Conservation (phyloP, 2,113 vertebrate species). For the Psittacula cyanocephala region DNA sequence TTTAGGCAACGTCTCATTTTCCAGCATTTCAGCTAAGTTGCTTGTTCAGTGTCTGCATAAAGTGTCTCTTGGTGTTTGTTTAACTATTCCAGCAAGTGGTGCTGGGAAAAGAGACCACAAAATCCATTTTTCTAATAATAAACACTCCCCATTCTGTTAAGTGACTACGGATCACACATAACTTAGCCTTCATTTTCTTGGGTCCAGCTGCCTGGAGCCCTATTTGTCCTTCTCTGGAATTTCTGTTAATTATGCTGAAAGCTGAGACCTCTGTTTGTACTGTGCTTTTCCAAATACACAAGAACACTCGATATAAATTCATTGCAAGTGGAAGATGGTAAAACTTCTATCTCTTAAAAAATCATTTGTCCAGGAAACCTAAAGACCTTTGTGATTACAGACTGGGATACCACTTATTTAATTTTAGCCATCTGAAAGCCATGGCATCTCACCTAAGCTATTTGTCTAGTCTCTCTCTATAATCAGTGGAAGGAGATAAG, state of each 20-base stretch:
- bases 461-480: slow-evolving; percentile 36
- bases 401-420: neutral
- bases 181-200: neutral
- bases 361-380: neutral
- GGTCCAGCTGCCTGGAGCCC: neutral
- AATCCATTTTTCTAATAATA: neutral
- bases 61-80: neutral
- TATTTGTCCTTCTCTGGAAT: neutral
- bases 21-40: neutral
- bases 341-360: neutral
- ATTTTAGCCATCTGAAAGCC: slow-evolving; percentile 33
- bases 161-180: neutral
- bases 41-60: neutral
- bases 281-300: neutral
- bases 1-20: neutral
- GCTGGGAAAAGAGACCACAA: neutral
- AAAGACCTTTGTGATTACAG: neutral
- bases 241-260: neutral
- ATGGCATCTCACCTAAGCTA: slow-evolving; percentile 42
- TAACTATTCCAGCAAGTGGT: neutral
- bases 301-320: neutral
- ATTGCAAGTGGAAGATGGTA: neutral
- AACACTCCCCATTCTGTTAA: neutral
- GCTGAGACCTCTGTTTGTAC: neutral
- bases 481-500: slow-evolving; percentile 54